Base-by-base conservation (phyloP, 2,888 invertebrate genomes). In the Eudemis profundana region DNA sequence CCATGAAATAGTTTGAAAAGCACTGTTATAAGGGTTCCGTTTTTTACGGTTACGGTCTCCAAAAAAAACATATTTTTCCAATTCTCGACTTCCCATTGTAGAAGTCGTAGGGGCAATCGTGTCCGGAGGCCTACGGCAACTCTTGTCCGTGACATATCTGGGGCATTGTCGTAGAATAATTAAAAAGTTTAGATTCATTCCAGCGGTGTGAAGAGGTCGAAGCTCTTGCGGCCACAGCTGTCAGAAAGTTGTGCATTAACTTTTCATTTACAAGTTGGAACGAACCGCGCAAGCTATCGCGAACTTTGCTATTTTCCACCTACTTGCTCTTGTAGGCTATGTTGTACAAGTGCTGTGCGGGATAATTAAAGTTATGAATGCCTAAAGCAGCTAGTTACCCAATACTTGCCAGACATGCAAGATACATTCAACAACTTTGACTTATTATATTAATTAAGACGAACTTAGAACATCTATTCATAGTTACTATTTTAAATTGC, bases 241-340 rank as follows among this genome's bases (percentile, higher is more conserved):
- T 86, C 87, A 83, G 73, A 72, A 87, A 88, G 79, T 88, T 87
- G 78, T 76, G 81, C 86, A 84, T 89, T 88, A 88, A 88, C 87
- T 88, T 89, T 89, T 87, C 87, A 89, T 89, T 88, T 87, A 83
- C 83, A 87, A 88, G 84, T 87, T 88, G 78, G 73, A 78, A 76
- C 78, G 78, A 83, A 80, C 74, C 80, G 79, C 78, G 74, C 76
- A 67, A 78, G 78, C 82, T 77, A 79, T 79, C 77, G 74, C 68
- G 59, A 71, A 83, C 86, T 84, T 87, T 82, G 70, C 75, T 77
- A 74, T 81, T 81, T 81, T 78, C 74, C 72, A 75, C 72, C 75
- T 72, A 80, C 78, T 80, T 76, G 42, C 54, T 61, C 42, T 7
- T 62, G 47, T 59, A 74, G 77, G 74, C 81, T 76, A 79, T 78